These are phyloP conservation scores for Aporophyla nigra DNA, from an alignment of 2,888 invertebrate genomes.

Conservation along the genomic window DNA sequence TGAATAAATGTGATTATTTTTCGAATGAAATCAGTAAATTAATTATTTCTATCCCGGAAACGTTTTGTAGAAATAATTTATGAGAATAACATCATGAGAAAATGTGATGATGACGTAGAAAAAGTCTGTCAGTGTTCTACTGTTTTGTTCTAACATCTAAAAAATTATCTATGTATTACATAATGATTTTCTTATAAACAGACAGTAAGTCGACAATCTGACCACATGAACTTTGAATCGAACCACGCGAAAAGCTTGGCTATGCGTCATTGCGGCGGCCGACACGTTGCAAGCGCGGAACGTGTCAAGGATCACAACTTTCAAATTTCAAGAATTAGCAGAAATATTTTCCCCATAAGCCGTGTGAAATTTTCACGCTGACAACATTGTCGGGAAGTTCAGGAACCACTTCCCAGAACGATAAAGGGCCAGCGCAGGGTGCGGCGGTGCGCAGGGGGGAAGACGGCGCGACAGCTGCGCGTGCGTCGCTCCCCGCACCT, in stretches of 20 bases:
- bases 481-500: conserved; percentile 85
- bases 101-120: neutral
- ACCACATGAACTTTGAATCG: conserved; percentile 70
- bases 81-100: conserved; percentile 1
- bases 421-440: conserved; percentile 85
- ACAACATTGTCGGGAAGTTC: conserved; percentile 89
- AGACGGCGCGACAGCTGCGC: conserved; percentile 88
- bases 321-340: conserved; percentile 70
- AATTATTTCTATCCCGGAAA: conserved; percentile 28
- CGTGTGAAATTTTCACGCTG: conserved; percentile 75
- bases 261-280: conserved; percentile 77
- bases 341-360: conserved; percentile 72
- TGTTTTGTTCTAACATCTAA: neutral
- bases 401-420: conserved; percentile 91
- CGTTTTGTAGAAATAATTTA: neutral
- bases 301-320: conserved; percentile 88
- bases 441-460: conserved; percentile 73
- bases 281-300: conserved; percentile 73
- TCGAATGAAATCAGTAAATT: conserved; percentile 13
- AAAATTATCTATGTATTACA: conserved; percentile 2
- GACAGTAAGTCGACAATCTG: conserved; percentile 52
- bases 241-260: conserved; percentile 77
- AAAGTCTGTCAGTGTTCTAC: neutral
- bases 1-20: conserved; percentile 33
- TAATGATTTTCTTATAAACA: conserved; percentile 23